A percentile compares a stretch with the other conserved stretches of the same genome.
Evolutionary conservation across 2,888 invertebrate species (phyloP).

Genomic region (Steinernema scapterisci): DNA sequence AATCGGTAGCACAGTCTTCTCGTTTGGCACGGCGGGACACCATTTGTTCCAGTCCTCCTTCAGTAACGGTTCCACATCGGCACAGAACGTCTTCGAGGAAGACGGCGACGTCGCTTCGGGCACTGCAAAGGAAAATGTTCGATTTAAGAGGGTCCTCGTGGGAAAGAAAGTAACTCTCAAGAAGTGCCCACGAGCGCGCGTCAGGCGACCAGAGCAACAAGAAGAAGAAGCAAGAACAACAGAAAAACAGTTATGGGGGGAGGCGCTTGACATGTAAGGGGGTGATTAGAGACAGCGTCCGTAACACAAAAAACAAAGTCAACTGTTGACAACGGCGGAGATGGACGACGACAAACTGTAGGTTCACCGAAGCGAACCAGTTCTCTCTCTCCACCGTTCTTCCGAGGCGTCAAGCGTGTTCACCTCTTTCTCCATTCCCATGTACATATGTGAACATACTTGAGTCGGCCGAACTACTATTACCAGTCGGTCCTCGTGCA

Average conservation of each 20-base stretch:
- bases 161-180: neutral
- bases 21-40: neutral
- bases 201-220: neutral
- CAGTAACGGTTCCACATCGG: constrained; percentile 1
- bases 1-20: neutral
- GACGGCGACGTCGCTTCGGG: neutral
- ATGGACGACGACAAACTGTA: neutral
- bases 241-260: neutral
- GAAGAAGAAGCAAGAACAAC: neutral
- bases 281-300: no score
- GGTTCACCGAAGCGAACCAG: neutral
- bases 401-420: neutral
- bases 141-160: neutral
- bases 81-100: neutral
- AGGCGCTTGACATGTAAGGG: neutral
- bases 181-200: neutral
- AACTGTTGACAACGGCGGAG: no score
- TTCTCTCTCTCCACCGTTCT: neutral
- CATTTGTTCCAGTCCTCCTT: constrained; percentile 16
- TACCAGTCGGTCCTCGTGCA: no score
- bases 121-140: neutral
- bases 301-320: no score
- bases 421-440: neutral
- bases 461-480: no score
- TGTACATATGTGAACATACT: neutral